Percentiles rank a stretch among this genome's conserved stretches.
Evolutionary conservation across 2,888 invertebrate genomes (phyloP).

Genomic region (Coecobrya sp.): DNA sequence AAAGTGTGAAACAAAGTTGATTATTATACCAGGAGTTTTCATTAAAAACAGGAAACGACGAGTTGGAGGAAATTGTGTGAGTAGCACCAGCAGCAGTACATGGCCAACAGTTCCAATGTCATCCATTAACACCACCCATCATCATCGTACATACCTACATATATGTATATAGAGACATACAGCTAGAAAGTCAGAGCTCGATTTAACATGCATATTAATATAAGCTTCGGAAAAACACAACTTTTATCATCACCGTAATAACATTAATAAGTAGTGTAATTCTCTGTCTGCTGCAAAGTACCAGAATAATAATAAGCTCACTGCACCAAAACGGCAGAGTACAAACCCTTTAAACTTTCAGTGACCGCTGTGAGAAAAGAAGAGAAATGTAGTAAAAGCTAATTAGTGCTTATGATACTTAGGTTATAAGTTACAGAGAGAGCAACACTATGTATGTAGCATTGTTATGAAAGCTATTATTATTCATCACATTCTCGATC

Average conservation of each 20-base stretch:
- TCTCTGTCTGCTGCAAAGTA: slow-evolving; percentile 2
- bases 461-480: not conserved
- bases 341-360: slow-evolving; percentile 50
- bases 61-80: slow-evolving; percentile 83
- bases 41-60: slow-evolving; percentile 86
- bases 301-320: not conserved
- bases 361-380: not conserved
- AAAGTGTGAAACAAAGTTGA: slow-evolving; percentile 86
- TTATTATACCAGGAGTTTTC: slow-evolving; percentile 83
- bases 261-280: slow-evolving; percentile 32
- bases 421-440: not conserved
- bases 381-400: slow-evolving; percentile 83
- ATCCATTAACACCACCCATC: not conserved
- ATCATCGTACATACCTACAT: not conserved
- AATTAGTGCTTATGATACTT: slow-evolving; percentile 80
- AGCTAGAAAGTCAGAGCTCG: not conserved
- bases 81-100: not conserved
- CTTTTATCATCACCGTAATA: slow-evolving; percentile 45
- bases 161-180: not conserved
- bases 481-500: slow-evolving; percentile 73
- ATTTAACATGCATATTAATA: slow-evolving; percentile 46
- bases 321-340: slow-evolving; percentile 50
- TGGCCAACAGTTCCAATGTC: no score
- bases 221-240: slow-evolving; percentile 21
- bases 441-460: not conserved